Evolutionary conservation across 2,888 invertebrate species (phyloP).

Genomic region (Ephialtes manifestator): DNA sequence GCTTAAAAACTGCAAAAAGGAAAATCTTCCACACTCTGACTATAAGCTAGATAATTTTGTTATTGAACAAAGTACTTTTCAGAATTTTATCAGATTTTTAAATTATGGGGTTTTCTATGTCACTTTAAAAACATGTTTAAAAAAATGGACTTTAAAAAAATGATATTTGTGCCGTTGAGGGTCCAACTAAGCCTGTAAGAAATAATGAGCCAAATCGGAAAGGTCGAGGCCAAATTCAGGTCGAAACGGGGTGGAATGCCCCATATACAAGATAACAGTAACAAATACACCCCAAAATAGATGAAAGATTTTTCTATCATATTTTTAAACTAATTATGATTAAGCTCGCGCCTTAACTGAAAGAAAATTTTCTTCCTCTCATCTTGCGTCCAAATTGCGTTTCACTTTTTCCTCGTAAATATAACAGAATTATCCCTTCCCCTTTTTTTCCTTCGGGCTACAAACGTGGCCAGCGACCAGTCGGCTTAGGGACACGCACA

Average conservation of each 20-base stretch:
- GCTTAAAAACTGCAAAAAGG: too few relatives aligned
- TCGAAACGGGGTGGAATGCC: too few relatives aligned
- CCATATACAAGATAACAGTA: too few relatives aligned
- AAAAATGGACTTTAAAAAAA: neutral
- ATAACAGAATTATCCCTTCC: slow-evolving; percentile 63
- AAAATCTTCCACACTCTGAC: too few relatives aligned
- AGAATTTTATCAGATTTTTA: too few relatives aligned
- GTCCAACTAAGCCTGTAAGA: too few relatives aligned
- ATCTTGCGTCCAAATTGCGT: slow-evolving; percentile 50
- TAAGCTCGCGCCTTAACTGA: neutral
- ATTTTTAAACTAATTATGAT: neutral
- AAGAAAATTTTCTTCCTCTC: slow-evolving; percentile 15
- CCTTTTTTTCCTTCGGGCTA: slow-evolving; percentile 43
- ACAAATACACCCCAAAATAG: neutral
- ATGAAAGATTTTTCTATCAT: neutral
- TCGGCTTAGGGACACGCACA: neutral
- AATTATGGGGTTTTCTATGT: too few relatives aligned
- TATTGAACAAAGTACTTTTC: too few relatives aligned
- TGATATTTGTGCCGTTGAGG: neutral
- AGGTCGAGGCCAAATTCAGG: too few relatives aligned
- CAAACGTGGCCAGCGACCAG: neutral
- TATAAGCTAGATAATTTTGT: too few relatives aligned
- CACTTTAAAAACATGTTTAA: too few relatives aligned
- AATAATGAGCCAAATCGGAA: too few relatives aligned
- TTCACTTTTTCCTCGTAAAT: slow-evolving; percentile 54